Conservation (phyloP, 2,797 vertebrate species). For the Manis javanica region DNA sequence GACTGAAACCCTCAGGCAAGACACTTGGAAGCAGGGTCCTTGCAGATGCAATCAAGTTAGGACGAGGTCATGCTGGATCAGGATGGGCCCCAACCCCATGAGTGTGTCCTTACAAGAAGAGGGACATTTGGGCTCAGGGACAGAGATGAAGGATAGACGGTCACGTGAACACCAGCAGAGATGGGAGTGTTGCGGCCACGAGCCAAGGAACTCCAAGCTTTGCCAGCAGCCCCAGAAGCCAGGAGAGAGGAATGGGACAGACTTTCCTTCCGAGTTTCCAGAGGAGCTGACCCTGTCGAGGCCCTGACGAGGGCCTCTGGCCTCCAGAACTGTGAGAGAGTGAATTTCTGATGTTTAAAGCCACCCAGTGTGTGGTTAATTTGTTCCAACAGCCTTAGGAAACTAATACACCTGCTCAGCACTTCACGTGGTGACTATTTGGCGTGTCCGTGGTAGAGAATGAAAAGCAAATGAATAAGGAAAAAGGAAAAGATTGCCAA, state of each 20-base stretch:
- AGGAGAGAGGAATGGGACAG: accelerated
- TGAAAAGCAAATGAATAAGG: neutral
- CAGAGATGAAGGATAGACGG: neutral
- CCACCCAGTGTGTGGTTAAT: accelerated
- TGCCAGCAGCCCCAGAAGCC: accelerated
- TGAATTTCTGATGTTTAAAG: accelerated
- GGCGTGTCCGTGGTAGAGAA: neutral
- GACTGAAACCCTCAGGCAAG: too few relatives aligned
- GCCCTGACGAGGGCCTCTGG: neutral
- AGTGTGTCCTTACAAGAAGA: neutral
- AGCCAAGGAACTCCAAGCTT: accelerated
- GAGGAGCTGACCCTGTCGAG: too few relatives aligned
- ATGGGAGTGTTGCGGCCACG: accelerated
- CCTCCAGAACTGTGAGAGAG: neutral
- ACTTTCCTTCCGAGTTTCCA: accelerated
- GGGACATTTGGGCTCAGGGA: neutral
- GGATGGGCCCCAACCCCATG: accelerated
- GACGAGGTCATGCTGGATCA: neutral
- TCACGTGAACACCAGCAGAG: accelerated
- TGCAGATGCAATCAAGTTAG: neutral
- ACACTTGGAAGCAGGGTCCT: neutral
- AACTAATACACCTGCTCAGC: neutral
- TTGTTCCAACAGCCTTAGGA: neutral
- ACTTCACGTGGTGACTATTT: accelerated
- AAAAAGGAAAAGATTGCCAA: neutral